A percentile compares a stretch with the other conserved stretches of the same genome.
Evolutionary conservation across 2,113 vertebrate species (phyloP).

Genomic region (Cinclus cinclus): DNA sequence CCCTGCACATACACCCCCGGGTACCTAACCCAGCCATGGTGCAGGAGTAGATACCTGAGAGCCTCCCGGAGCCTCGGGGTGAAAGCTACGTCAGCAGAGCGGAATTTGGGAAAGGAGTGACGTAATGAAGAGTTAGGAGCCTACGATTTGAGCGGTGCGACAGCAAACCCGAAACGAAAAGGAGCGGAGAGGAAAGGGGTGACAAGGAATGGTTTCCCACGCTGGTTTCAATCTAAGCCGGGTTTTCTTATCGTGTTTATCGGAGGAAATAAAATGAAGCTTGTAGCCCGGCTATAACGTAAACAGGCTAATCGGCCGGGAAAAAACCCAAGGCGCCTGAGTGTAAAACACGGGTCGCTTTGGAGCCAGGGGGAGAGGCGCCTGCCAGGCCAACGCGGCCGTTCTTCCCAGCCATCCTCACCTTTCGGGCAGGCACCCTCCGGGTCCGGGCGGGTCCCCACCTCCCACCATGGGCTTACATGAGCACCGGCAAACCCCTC

Average conservation of each 20-base stretch:
- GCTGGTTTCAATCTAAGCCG: not conserved
- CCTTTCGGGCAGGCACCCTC: not conserved
- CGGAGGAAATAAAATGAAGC: conserved; percentile 27
- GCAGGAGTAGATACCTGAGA: not conserved
- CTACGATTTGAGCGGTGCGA: not conserved
- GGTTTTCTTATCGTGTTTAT: conserved; percentile 11
- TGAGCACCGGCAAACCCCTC: not conserved
- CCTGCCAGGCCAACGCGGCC: not conserved
- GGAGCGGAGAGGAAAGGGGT: not conserved
- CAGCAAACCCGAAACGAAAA: not conserved
- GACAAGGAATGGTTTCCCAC: not conserved
- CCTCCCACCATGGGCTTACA: not conserved
- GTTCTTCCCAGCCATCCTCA: not conserved
- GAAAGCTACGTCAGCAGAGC: not conserved
- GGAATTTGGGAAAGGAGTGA: not conserved
- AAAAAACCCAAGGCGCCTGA: not conserved
- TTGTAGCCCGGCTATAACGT: conserved; percentile 1
- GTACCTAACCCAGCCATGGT: no score
- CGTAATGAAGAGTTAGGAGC: not conserved
- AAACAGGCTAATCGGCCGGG: conserved; percentile 9
- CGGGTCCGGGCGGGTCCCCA: not conserved
- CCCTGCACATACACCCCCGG: not conserved
- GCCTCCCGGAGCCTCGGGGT: not conserved
- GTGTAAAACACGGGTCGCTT: conserved; percentile 25
- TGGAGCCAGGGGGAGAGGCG: not conserved